Conservation (phyloP, 2,113 vertebrate genomes). For the Eleginops maclovinus region DNA sequence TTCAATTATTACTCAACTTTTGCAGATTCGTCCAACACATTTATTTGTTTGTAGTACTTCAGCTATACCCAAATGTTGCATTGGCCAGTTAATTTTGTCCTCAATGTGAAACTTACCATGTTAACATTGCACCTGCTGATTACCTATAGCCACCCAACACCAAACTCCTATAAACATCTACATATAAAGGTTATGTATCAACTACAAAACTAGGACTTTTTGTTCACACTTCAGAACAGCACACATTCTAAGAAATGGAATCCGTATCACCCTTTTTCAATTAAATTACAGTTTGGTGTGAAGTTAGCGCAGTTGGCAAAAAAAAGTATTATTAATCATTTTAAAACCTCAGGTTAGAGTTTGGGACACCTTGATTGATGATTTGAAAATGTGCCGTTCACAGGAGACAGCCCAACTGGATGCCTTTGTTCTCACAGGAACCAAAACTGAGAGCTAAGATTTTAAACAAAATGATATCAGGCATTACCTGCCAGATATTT, state of each 20-base stretch:
- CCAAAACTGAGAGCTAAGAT: not conserved
- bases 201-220: too few relatives aligned
- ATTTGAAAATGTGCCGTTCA: not conserved
- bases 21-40: not conserved
- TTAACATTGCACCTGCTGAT: too few relatives aligned
- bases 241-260: too few relatives aligned
- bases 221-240: too few relatives aligned
- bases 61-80: not conserved
- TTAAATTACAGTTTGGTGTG: not conserved
- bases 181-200: too few relatives aligned
- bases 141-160: too few relatives aligned
- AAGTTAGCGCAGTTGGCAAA: not conserved
- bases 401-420: not conserved
- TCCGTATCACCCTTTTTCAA: too few relatives aligned
- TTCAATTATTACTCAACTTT: not conserved
- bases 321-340: not conserved
- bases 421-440: not conserved
- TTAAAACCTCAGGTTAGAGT: not conserved
- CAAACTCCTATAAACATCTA: too few relatives aligned
- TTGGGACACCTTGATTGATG: not conserved
- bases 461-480: not conserved
- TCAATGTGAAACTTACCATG: too few relatives aligned
- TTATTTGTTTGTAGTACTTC: not conserved
- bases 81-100: not conserved
- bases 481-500: conserved; percentile 1